Base-by-base conservation (phyloP, 2,797 vertebrate species). In the Aselliscus stoliczkanus region DNA sequence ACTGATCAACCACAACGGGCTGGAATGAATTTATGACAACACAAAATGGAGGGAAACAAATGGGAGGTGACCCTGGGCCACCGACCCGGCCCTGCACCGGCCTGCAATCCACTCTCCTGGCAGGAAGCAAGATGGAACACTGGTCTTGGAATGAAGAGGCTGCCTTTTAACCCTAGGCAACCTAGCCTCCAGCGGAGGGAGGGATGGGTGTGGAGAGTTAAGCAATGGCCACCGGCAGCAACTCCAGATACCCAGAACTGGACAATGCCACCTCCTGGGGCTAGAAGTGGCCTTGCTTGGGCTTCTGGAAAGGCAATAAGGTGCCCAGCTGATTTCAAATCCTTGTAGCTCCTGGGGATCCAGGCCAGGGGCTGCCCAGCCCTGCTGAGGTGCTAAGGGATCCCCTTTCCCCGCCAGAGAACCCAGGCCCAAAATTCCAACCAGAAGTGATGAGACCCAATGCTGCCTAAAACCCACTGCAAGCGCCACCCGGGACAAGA, bases 11-110 rank as follows among this genome's bases (percentile, higher is more conserved):
- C 99, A 99, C 98, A 98, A 98, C 98, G 98, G 98, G 98, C 98
- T 98, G 98, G 98, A 98, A 99, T 99, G 99, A 99, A 99, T 99
- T 99, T 99, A 99, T 99, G 98, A 99, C 98, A 99, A 99, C 98
- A 99, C 98, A 98, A 99, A 99, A 99, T 98, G 98, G 98, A 99
- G 98, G 98, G 98, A 99, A 99, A 99, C 98, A 99, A 99, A 99
- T 99, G 98, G 98, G 98, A 98, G 98, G 98, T 99, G 98, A 99
- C 98, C 98, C 98, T 97, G 98, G 98, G 98, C 98, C 98, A 98
- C 98, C 98, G 98, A 98, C 98, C 98, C 96, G 88, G 98, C 98
- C 98, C 98, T 98, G 97, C 96, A 97, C 96, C 86, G 98, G 98
- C 98, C 98, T 98, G 98, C 98, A 98, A 99, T 98, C 98, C 98